Percentiles rank a stretch among this genome's conserved stretches.
phyloP scores from a whole-genome alignment of 1,140 invertebrate species.

The Acromyrmex echinatior region DNA sequence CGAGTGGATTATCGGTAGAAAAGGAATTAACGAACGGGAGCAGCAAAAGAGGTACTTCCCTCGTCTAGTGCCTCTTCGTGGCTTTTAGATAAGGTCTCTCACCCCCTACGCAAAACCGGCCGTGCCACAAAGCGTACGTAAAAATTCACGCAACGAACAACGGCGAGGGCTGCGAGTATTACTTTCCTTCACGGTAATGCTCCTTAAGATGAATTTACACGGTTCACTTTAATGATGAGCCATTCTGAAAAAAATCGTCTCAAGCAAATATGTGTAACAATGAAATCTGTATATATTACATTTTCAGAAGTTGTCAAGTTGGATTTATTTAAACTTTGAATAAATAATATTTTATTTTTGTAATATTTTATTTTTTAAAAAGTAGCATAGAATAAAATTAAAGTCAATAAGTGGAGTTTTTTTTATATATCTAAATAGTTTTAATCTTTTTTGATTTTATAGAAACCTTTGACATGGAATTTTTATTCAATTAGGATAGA shows the following conservation, averaged over 20 bases:
- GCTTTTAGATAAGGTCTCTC: constrained; percentile 76
- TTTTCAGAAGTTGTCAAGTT: neutral
- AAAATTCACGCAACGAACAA: constrained; percentile 52
- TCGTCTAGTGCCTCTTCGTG: constrained; percentile 74
- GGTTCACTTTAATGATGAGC: neutral
- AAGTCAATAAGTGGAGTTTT: neutral
- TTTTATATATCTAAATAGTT: neutral
- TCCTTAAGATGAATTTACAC: constrained; percentile 27
- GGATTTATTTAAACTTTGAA: neutral
- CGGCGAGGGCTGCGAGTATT: constrained; percentile 25
- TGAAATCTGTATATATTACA: too few relatives aligned
- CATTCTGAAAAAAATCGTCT: neutral
- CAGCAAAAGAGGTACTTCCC: constrained; percentile 72
- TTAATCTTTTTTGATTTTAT: neutral
- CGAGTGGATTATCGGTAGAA: constrained; percentile 77
- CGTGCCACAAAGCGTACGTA: constrained; percentile 62
- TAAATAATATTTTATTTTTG: too few relatives aligned
- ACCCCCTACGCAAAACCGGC: constrained; percentile 66
- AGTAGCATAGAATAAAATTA: neutral
- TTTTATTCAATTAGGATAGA: neutral
- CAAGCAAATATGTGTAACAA: neutral
- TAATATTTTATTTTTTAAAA: neutral
- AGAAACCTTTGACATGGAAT: neutral
- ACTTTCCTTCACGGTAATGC: constrained; percentile 28
- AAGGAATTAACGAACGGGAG: constrained; percentile 76